Conservation (phyloP, 2,113 vertebrate species). For the Nothocercus julius region DNA sequence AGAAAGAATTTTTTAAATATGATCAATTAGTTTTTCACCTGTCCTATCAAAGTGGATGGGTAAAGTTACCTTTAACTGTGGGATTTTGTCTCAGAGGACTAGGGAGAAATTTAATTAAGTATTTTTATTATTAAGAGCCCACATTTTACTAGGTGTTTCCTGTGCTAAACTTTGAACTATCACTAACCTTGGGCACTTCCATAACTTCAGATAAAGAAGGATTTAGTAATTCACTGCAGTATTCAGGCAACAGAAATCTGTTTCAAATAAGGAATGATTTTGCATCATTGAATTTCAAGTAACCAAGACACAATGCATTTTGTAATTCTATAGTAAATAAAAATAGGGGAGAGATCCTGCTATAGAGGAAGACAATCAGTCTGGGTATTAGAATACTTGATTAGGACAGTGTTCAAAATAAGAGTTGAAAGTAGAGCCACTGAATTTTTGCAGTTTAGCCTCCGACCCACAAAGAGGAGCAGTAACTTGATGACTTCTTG, state of each 20-base stretch:
- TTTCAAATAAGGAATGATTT: constrained; percentile 4
- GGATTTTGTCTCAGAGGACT: neutral
- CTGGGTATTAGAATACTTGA: neutral
- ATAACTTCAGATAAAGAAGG: neutral
- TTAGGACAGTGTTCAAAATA: neutral
- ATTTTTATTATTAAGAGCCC: neutral
- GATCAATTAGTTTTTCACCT: neutral
- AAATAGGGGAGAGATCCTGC: neutral
- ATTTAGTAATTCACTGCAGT: neutral
- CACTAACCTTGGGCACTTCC: neutral
- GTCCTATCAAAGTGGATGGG: neutral
- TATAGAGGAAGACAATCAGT: neutral
- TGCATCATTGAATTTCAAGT: neutral
- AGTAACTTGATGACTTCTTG: neutral
- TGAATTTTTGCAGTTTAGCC: neutral
- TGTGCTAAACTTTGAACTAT: neutral
- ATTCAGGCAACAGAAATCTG: neutral
- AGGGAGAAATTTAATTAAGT: neutral
- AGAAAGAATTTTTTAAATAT: neutral
- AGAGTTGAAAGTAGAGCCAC: neutral
- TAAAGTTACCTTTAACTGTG: neutral
- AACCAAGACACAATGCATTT: neutral
- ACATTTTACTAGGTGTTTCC: neutral
- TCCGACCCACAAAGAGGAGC: neutral
- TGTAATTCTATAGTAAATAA: neutral